Evolutionary conservation across 2,797 vertebrate genomes (phyloP), one percentile per base, ranked within the genome.

Genomic region (Smutsia temminckii): DNA sequence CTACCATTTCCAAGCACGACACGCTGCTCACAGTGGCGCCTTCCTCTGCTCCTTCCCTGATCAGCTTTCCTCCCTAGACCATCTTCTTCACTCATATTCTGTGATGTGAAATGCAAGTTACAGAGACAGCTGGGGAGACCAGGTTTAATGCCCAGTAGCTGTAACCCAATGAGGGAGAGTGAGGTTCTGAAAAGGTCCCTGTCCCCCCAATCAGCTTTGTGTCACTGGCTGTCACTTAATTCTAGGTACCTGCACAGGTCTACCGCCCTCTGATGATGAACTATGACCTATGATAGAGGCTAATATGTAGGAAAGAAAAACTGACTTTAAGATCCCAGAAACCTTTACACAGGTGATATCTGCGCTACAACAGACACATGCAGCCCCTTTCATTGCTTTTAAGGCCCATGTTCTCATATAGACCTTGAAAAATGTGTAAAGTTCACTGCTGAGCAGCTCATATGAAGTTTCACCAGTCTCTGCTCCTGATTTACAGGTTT

Each of bases 391-490:
- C 17, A 16, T 59, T 75, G 61, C 72, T 78, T 77, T 69, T 74
- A 21, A 66, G 68, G 10, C 6, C 12, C 12, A 16, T 87, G 91
- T 93, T 71, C 34, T 21, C 46, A 32, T 49, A 34, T 23, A 92
- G 92, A 68, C 85, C 84, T 87, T 75, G 80, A 71, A 66, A 88
- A 84, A 53, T 53, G 55, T 42, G 87, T 74, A 10, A 64, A 91
- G 80, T 69, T 16, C 1, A 55, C 75, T 96, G 34, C 53, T 75
- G 57, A 91, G 40, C 32, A 80, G 86, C 94, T 13, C 1, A 40
- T 78, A 2, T 6, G 95, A 61, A 64, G 13, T 14, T 77, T 40
- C 77, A 0, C 49, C 46, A 40, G 4, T 46, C 46, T 96, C 53
- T 69, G 89, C 66, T 40, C 46, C 55, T 93, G 18, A 72, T 85